Evolutionary conservation across 2,888 invertebrate species (phyloP), one percentile per base, ranked within the genome.

Genomic region (Rapana venosa): DNA sequence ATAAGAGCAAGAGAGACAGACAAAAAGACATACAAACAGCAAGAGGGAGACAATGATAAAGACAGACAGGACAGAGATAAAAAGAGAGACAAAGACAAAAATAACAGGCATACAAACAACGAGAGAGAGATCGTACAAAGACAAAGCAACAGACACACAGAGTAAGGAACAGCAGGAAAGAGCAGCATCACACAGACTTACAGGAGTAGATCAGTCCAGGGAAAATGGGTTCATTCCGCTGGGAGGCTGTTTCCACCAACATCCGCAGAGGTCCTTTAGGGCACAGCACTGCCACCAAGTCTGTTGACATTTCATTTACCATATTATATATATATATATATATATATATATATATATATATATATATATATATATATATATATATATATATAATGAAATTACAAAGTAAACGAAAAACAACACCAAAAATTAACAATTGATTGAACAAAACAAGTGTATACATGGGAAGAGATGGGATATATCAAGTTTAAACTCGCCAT

Each of bases 171-270:
- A 47, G 47, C 47, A 47, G 47, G 8, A 47, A n/a, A 47, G 8
- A 47, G 8, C 47, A 35, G 79, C 79, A 79, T 20, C 81, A 74
- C 26, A 35, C 47, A 66, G 74, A 93, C 95, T 94, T 93, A 96
- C 96, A 97, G 0, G 97, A 97, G 95, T 97, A 97, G 94, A 99
- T 99, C 77, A 99, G 97, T 56, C 99, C 99, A 47, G 99, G 99
- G 95, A 99, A 99, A 94, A 99, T 99, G 91, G 98, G 99, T 96
- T 99, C 99, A 96, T 99, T 99, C 94, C 99, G 97, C 96, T 99
- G 99, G 96, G 99, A 99, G 1, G 99, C 99, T 2, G 99, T 99
- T 97, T 99, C 99, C 0, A 99, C 99, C 90, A 99, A 97, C 96
- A 99, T 99, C 94, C 99, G 97, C 88, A 99, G 96, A 26, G 99